Percentiles rank a stretch among this genome's conserved stretches.
These are phyloP conservation scores for Ischnus inquisitorius DNA, from an alignment of 2,888 invertebrate genomes.

Conservation along the genomic window DNA sequence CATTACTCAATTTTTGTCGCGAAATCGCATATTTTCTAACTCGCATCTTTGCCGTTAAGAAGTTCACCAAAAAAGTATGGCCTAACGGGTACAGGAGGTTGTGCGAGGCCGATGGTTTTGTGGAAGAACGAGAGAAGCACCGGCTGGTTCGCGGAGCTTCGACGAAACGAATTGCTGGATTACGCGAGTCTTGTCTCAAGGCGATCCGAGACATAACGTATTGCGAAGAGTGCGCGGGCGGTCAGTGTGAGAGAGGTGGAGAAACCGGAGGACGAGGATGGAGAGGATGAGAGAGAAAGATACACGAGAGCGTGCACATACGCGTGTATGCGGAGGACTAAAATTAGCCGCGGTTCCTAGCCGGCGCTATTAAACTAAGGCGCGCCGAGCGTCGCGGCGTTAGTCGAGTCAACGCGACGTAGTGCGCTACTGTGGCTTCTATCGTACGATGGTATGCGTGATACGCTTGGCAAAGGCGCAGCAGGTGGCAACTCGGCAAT, in stretches of 20 bases:
- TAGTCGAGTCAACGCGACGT: constrained; percentile 45
- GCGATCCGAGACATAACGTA: constrained; percentile 51
- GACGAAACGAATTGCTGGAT: constrained; percentile 56
- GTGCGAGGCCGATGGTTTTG: neutral
- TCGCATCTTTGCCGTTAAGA: constrained; percentile 1
- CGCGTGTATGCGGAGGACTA: constrained; percentile 40
- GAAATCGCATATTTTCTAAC: constrained; percentile 8
- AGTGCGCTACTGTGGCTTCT: constrained; percentile 47
- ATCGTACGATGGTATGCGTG: constrained; percentile 38
- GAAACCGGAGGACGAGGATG: constrained; percentile 10
- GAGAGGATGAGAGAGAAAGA: constrained; percentile 14
- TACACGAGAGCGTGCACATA: neutral
- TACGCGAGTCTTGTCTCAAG: constrained; percentile 60
- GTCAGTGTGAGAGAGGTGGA: constrained; percentile 19
- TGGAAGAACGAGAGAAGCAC: constrained; percentile 35
- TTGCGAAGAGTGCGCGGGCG: constrained; percentile 41
- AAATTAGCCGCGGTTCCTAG: constrained; percentile 65
- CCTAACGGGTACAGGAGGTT: too few species aligned
- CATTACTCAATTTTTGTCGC: too few species aligned
- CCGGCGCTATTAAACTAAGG: constrained; percentile 58
- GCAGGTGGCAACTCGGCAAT: constrained; percentile 61
- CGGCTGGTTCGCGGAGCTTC: constrained; percentile 34
- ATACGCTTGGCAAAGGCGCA: constrained; percentile 51
- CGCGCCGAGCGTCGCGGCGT: constrained; percentile 37
- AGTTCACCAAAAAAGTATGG: constrained; percentile 8